These are phyloP conservation scores for Dendrolimus punctatus DNA, from an alignment of 1,140 invertebrate genomes.

Conservation along the genomic window DNA sequence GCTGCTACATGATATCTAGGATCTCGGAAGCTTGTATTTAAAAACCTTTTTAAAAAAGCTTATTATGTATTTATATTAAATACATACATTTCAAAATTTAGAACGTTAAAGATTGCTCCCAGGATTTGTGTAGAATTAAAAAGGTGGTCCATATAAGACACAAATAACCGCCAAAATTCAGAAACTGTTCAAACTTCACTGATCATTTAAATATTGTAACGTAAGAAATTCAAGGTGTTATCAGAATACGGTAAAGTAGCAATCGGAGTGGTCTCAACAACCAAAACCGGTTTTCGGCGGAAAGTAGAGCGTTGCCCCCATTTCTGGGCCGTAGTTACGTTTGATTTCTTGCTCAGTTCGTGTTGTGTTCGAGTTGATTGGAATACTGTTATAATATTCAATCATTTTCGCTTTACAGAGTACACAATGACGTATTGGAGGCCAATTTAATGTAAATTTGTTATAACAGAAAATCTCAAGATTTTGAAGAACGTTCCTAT, in stretches of 20 bases:
- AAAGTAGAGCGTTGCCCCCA: slow-evolving; percentile 54
- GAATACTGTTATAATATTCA: slow-evolving; percentile 18
- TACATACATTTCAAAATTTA: too few species aligned
- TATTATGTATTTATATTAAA: too few species aligned
- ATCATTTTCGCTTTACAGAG: background rate
- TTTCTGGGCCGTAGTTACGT: slow-evolving; percentile 36
- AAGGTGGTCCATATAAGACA: too few species aligned
- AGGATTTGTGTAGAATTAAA: too few species aligned
- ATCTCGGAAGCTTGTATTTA: too few species aligned
- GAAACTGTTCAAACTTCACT: background rate
- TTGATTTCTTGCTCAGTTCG: slow-evolving; percentile 40
- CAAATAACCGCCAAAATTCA: background rate
- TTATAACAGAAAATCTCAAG: too few species aligned
- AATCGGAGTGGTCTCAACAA: slow-evolving; percentile 13
- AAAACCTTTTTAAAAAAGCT: too few species aligned
- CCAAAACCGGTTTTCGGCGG: slow-evolving; percentile 41
- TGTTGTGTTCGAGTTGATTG: slow-evolving; percentile 15
- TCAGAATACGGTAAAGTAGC: slow-evolving; percentile 20
- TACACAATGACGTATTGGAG: too few species aligned
- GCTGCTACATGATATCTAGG: too few species aligned
- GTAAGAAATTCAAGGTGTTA: slow-evolving; percentile 16
- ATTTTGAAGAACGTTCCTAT: too few species aligned
- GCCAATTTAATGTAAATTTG: too few species aligned
- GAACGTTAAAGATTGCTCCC: too few species aligned
- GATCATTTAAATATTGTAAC: background rate